Base-by-base conservation (phyloP, 2,113 vertebrate species). In the Notothenia coriiceps region DNA sequence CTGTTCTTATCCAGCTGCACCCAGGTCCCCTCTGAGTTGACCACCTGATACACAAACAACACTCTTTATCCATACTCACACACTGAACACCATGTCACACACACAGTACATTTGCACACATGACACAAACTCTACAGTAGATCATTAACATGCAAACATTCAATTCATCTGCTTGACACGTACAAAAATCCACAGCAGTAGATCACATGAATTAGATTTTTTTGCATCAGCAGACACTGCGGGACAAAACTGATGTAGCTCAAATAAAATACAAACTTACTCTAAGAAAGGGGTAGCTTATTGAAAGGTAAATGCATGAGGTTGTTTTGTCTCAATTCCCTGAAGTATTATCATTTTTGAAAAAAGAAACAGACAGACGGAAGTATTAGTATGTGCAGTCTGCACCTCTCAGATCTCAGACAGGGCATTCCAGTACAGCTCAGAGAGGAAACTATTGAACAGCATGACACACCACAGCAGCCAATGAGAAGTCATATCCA, bases 1-100 rank as follows among this genome's bases (percentile, higher is more conserved):
- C 98, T 99, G 96, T 97, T 99, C 95, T 99, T 98, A 96, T 99
- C 98, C 96, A 99, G 96, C 78, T 99, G 98, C 69, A 99, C 97
- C 98, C 98, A 99, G 0, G 97, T 96, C 84, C 98, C 98, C 95
- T 99, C 98, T 73, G 97, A 95, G 96, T 97, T 99, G 91, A 97
- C 96, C 92, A 99, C 98, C 98, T 99, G 95, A 91, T 89, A 90
- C 88, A 96, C 92, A 97, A 89, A 97, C 86, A 95, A 85, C 60
- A 81, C 75, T 89, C 86, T 93, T 94, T 86, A 93, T 91, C 88
- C 68, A 66, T 22, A 82, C 77, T 88, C 82, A 66, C 61, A 72
- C 18, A 49, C 20, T 43, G 2, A n/a, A 9, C 29, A 59, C 46
- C 20, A 40, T 40, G 35, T 40, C 56, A 22, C 44, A 66, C 35